A percentile compares a stretch with the other conserved stretches of the same genome.
Evolutionary conservation across 2,888 invertebrate genomes (phyloP).

Genomic region (Biston betularia): DNA sequence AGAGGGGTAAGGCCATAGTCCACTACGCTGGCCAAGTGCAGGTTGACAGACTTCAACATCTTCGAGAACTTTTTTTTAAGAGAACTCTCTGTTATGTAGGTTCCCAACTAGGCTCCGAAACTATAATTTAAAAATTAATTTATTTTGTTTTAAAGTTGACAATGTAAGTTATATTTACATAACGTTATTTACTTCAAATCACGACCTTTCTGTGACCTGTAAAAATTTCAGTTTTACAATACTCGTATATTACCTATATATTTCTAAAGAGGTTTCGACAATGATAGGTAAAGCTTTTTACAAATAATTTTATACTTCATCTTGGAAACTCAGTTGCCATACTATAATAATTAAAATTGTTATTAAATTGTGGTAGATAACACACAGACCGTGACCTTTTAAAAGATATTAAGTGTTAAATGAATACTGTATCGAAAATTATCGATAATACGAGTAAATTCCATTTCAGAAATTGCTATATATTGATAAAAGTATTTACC

Average conservation of each 20-base stretch:
- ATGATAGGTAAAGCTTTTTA: background rate
- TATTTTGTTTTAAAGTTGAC: background rate
- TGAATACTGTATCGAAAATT: slow-evolving; percentile 71
- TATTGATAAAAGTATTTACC: background rate
- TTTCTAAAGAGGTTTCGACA: background rate
- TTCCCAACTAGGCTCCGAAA: too few relatives aligned
- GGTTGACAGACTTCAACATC: too few relatives aligned
- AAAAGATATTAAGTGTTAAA: slow-evolving; percentile 70
- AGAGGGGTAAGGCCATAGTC: too few relatives aligned
- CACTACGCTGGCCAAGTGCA: too few relatives aligned
- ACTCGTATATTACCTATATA: background rate
- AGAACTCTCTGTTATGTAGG: too few relatives aligned
- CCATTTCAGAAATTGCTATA: background rate
- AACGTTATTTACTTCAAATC: background rate
- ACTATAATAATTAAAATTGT: slow-evolving; percentile 34
- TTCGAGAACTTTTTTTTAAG: too few relatives aligned
- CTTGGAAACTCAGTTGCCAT: background rate
- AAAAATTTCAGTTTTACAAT: background rate
- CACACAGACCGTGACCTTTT: slow-evolving; percentile 64
- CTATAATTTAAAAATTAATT: too few relatives aligned
- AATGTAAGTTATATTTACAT: background rate
- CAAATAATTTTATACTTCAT: too few relatives aligned
- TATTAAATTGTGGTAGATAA: slow-evolving; percentile 28
- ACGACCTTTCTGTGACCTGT: background rate
- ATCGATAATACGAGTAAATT: slow-evolving; percentile 54